Conservation (phyloP, 2,888 invertebrate species). For the Xanthia icteritia region DNA sequence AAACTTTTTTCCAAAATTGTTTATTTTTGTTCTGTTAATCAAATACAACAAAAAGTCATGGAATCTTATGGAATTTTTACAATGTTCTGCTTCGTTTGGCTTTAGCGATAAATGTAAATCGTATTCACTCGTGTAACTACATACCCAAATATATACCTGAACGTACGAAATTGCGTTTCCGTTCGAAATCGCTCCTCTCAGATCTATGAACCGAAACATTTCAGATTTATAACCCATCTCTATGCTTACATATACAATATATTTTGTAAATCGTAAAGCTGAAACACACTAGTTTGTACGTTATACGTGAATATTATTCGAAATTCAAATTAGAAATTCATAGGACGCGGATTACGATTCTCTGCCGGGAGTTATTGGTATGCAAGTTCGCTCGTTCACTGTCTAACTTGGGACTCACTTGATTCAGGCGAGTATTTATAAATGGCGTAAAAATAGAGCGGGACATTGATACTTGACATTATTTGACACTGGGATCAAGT, state of each 20-base stretch:
- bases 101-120: slow-evolving; percentile 55
- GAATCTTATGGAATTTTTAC: slow-evolving; percentile 25
- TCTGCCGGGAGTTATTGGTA: slow-evolving; percentile 73
- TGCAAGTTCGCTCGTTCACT: slow-evolving; percentile 65
- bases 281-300: slow-evolving; percentile 42
- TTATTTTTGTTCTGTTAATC: slow-evolving; percentile 18
- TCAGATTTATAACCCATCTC: slow-evolving; percentile 52
- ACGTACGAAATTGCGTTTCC: slow-evolving; percentile 40
- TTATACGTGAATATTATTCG: slow-evolving; percentile 54
- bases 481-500: slow-evolving; percentile 49
- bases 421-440: slow-evolving; percentile 75
- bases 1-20: too few relatives aligned
- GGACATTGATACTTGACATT: slow-evolving; percentile 61
- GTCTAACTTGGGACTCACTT: slow-evolving; percentile 64
- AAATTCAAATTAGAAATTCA: slow-evolving; percentile 73
- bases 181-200: slow-evolving; percentile 36
- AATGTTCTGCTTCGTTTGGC: slow-evolving; percentile 35
- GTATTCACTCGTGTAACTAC: slow-evolving; percentile 44
- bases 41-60: not conserved
- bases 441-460: slow-evolving; percentile 69
- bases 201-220: slow-evolving; percentile 59
- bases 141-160: slow-evolving; percentile 41
- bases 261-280: slow-evolving; percentile 54
- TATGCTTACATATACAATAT: slow-evolving; percentile 40
- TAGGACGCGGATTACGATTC: slow-evolving; percentile 71